Evolutionary conservation across 2,113 vertebrate genomes (phyloP).

Genomic region (Campylorhamphus procurvoides): DNA sequence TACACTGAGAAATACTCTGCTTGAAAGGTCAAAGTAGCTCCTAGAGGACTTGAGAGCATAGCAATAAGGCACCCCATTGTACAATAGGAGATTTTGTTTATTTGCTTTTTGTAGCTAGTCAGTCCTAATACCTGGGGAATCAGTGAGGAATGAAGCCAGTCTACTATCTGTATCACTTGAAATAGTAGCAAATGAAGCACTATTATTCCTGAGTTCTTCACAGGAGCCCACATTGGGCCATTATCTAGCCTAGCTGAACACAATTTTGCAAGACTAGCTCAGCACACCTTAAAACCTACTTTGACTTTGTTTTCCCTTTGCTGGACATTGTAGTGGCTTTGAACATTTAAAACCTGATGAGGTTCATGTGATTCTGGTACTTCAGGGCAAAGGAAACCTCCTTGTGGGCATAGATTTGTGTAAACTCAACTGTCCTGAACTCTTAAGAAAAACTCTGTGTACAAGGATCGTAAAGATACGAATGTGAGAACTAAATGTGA

Average conservation of each 20-base stretch:
- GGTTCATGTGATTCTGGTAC: background rate
- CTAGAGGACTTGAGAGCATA: background rate
- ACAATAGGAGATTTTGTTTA: background rate
- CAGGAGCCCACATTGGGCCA: background rate
- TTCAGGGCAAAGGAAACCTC: background rate
- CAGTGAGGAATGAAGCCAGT: background rate
- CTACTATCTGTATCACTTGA: background rate
- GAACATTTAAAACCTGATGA: background rate
- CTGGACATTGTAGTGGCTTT: background rate
- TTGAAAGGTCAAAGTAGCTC: background rate
- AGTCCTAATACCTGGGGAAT: background rate
- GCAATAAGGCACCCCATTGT: background rate
- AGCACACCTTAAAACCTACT: background rate
- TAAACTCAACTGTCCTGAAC: background rate
- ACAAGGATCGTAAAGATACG: background rate
- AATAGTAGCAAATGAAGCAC: rapidly evolving
- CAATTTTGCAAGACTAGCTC: background rate
- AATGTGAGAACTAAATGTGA: background rate
- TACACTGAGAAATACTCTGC: background rate
- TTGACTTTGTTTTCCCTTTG: background rate
- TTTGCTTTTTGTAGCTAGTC: background rate
- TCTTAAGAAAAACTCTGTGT: background rate
- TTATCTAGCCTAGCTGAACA: background rate
- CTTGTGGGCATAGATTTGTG: background rate
- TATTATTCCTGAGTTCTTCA: background rate